A percentile compares a stretch with the other conserved stretches of the same genome.
phyloP scores from a whole-genome alignment of 2,888 invertebrate species.

The Spilarctia lutea region DNA sequence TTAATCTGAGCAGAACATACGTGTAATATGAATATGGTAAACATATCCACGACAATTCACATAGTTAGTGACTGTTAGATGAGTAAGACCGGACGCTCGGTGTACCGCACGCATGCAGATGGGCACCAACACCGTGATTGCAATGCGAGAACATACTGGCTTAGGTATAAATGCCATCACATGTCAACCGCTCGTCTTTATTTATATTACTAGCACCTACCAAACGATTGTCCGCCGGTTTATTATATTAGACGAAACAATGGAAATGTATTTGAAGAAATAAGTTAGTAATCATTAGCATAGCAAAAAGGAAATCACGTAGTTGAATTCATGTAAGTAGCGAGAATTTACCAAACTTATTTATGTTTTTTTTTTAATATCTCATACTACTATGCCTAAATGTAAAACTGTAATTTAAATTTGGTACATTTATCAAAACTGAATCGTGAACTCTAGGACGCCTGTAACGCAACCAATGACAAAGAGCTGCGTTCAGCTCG shows the following conservation, averaged over 20 bases:
- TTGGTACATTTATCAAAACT: conserved; percentile 9
- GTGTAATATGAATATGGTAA: conserved; percentile 53
- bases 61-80: conserved; percentile 74
- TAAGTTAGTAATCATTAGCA: conserved; percentile 64
- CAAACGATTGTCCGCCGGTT: conserved; percentile 74
- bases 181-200: conserved; percentile 69
- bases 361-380: conserved; percentile 58
- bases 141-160: conserved; percentile 78
- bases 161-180: conserved; percentile 84
- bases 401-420: neutral
- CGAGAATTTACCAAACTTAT: conserved; percentile 66
- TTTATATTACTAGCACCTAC: conserved; percentile 79
- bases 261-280: conserved; percentile 71
- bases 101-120: conserved; percentile 79
- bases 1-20: conserved; percentile 13
- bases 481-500: conserved; percentile 77
- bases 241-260: conserved; percentile 76
- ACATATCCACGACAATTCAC: conserved; percentile 60
- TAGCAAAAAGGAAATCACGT: conserved; percentile 80
- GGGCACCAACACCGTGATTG: conserved; percentile 72
- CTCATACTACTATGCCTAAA: conserved; percentile 20
- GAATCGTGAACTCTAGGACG: conserved; percentile 59
- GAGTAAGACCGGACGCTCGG: conserved; percentile 83
- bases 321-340: conserved; percentile 59
- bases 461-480: conserved; percentile 83